These are phyloP conservation scores for Triplophysa rosa DNA, from an alignment of 2,113 vertebrate species.

Conservation along the genomic window DNA sequence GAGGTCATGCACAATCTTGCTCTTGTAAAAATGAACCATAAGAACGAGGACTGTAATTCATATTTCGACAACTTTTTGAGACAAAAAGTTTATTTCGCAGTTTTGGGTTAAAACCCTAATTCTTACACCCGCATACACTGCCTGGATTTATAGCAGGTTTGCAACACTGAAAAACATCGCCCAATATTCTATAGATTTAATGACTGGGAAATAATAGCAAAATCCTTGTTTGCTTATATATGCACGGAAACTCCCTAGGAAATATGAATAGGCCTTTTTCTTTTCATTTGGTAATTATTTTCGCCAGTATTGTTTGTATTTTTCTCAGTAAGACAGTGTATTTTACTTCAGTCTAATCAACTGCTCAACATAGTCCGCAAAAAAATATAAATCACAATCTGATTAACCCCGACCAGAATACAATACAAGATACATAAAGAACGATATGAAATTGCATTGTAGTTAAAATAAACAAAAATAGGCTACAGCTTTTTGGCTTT, in stretches of 20 bases:
- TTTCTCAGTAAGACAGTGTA: background rate
- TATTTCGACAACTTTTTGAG: background rate
- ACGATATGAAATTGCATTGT: background rate
- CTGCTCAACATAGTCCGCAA: background rate
- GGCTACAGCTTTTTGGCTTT: too few relatives aligned
- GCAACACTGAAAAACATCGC: background rate
- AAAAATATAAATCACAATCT: background rate
- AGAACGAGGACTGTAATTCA: background rate
- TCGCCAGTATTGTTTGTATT: background rate
- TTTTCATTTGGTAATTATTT: background rate
- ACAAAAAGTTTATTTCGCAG: background rate
- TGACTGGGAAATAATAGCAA: background rate
- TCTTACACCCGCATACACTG: background rate
- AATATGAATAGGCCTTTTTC: background rate
- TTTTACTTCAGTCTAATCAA: background rate
- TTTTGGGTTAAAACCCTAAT: background rate
- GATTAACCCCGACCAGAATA: background rate
- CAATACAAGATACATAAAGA: background rate
- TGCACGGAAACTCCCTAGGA: background rate
- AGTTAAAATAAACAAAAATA: too few relatives aligned
- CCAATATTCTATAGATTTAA: background rate
- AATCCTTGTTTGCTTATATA: background rate
- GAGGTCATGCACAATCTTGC: conserved; percentile 59
- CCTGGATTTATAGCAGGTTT: background rate
- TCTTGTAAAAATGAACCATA: background rate